Percentiles rank a stretch among this genome's conserved stretches.
phyloP scores from a whole-genome alignment of 92 coral and sea anemone species.

The Epizoanthus ramosus region DNA sequence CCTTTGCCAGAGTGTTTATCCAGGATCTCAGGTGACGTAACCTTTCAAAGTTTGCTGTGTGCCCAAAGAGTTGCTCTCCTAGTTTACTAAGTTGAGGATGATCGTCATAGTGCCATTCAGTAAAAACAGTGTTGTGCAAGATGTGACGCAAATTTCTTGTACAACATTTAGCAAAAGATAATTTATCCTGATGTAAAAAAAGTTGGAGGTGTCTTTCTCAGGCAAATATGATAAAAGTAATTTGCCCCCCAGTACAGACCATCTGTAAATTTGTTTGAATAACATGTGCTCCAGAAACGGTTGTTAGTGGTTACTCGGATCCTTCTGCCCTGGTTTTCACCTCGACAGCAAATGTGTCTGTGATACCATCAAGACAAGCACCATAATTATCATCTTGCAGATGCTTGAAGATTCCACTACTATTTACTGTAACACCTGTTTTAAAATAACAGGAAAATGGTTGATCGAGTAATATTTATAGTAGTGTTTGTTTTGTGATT shows the following conservation, averaged over 20 bases:
- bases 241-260: conserved; percentile 25
- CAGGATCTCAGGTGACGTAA: conserved; percentile 45
- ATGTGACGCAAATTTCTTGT: conserved; percentile 49
- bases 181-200: conserved; percentile 48
- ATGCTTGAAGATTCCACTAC: conserved; percentile 54
- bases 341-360: conserved; percentile 36
- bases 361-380: conserved; percentile 56
- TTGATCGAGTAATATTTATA: too few relatives aligned
- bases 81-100: conserved; percentile 27
- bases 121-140: conserved; percentile 18
- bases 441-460: conserved; percentile 16
- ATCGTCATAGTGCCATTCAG: conserved; percentile 59
- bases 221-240: conserved; percentile 52
- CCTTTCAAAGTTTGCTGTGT: conserved; percentile 44
- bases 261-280: conserved; percentile 51
- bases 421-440: conserved; percentile 44
- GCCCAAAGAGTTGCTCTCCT: conserved; percentile 46
- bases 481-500: too few relatives aligned
- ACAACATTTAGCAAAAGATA: conserved; percentile 48
- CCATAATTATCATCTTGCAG: conserved; percentile 41
- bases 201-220: conserved; percentile 41
- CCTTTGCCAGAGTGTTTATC: conserved; percentile 41
- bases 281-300: conserved; percentile 32
- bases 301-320: conserved; percentile 21
- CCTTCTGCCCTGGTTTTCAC: conserved; percentile 46